Percentiles rank a stretch among this genome's conserved stretches.
Conservation (phyloP, 2,888 invertebrate genomes). For the Lampropteryx suffumata region DNA sequence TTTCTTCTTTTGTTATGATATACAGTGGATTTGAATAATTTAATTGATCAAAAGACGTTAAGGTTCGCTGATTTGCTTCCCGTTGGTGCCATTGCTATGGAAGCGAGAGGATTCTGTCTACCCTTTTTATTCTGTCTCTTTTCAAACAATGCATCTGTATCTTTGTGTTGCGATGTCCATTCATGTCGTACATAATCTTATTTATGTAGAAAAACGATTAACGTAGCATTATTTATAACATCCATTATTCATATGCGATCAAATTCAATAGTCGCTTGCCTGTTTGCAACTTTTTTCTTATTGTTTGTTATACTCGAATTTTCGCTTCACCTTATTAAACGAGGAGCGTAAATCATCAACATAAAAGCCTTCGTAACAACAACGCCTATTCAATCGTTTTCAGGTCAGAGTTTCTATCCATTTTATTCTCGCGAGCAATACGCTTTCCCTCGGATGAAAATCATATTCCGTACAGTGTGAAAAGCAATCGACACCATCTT, state of each 20-base stretch:
- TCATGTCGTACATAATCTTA: no score
- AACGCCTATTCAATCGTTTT: constrained; percentile 23
- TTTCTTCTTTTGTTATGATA: constrained; percentile 3
- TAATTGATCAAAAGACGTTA: not conserved
- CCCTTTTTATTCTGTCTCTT: no score
- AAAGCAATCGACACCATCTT: constrained; percentile 55
- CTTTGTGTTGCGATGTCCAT: no score
- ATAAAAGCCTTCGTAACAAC: constrained; percentile 18
- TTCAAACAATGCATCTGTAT: no score
- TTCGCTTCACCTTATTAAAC: not conserved
- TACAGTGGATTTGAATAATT: constrained; percentile 4
- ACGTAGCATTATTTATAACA: no score
- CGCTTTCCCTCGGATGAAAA: constrained; percentile 64
- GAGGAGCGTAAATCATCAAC: constrained; percentile 9
- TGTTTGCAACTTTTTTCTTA: no score
- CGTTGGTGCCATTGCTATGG: not conserved
- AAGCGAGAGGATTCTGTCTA: no score
- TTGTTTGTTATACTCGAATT: not conserved
- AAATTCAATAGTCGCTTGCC: no score
- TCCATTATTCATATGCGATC: no score
- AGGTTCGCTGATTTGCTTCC: not conserved
- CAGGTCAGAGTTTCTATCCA: constrained; percentile 21
- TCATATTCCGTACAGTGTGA: constrained; percentile 60
- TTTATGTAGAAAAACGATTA: no score
- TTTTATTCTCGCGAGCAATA: constrained; percentile 45